phyloP scores from a whole-genome alignment of 2,797 vertebrate genomes.

The Orestias chungarensis region DNA sequence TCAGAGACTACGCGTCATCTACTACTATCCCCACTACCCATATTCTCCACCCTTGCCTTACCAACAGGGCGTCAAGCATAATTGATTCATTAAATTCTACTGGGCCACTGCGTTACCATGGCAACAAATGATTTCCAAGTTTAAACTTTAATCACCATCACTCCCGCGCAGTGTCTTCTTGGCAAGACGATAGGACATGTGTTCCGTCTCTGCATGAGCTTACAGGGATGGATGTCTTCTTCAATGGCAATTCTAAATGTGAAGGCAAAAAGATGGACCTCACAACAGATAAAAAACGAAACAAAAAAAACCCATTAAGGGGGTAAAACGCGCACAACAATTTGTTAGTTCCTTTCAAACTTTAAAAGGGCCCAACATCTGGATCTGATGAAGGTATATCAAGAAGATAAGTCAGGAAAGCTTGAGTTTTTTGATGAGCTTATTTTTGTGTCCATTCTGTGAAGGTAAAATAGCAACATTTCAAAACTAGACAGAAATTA shows the following conservation, averaged over 20 bases:
- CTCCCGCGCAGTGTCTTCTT: slow-evolving; percentile 33
- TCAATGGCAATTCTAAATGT: slow-evolving; percentile 24
- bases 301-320: not conserved
- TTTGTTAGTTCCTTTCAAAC: not conserved
- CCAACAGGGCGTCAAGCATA: slow-evolving; percentile 28
- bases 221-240: slow-evolving; percentile 17
- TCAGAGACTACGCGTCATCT: not conserved
- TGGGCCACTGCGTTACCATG: slow-evolving; percentile 50
- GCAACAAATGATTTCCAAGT: slow-evolving; percentile 68
- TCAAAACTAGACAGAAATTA: too few relatives aligned
- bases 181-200: slow-evolving; percentile 49
- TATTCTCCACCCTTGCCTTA: not conserved
- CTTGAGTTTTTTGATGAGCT: too few relatives aligned
- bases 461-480: too few relatives aligned
- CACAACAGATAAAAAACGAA: not conserved
- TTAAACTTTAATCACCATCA: slow-evolving; percentile 61
- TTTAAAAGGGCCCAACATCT: too few relatives aligned
- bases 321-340: not conserved
- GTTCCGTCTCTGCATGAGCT: slow-evolving; percentile 26
- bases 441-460: too few relatives aligned
- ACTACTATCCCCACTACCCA: not conserved
- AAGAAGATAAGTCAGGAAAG: not conserved
- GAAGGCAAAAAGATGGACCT: slow-evolving; percentile 8
- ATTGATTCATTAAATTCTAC: slow-evolving; percentile 57
- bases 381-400: too few relatives aligned